These are phyloP conservation scores for Drosophila bocki DNA, from an alignment of 1,140 invertebrate genomes.

Conservation along the genomic window DNA sequence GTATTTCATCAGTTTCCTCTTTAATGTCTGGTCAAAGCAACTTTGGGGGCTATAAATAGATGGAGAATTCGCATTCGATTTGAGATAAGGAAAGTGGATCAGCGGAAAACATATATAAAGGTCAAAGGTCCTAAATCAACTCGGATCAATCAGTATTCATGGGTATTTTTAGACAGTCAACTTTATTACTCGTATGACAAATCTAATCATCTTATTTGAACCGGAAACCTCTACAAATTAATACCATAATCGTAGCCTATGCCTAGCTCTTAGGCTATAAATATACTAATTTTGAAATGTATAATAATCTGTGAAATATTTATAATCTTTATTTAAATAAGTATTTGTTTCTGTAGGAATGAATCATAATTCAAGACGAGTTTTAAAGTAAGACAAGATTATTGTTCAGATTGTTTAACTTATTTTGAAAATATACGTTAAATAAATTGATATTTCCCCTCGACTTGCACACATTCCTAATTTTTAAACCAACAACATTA, in stretches of 20 bases:
- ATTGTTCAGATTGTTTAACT: background rate
- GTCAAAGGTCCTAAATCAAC: conserved; percentile 1
- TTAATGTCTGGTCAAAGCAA: conserved; percentile 20
- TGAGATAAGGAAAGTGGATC: conserved; percentile 38
- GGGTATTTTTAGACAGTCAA: background rate
- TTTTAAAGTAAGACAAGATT: background rate
- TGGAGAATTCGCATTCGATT: conserved; percentile 10
- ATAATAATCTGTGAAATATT: background rate
- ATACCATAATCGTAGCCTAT: background rate
- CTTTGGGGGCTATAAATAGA: conserved; percentile 34
- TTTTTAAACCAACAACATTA: background rate
- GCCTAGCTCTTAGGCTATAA: background rate
- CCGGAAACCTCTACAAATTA: background rate
- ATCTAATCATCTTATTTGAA: background rate
- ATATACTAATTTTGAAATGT: background rate
- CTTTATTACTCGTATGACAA: background rate
- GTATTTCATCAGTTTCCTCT: conserved; percentile 45
- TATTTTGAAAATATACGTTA: background rate
- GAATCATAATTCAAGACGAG: background rate
- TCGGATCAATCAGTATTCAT: background rate
- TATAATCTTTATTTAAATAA: background rate
- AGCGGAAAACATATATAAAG: conserved; percentile 1
- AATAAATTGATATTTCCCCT: background rate
- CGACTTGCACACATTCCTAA: background rate
- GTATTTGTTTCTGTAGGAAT: background rate